phyloP scores from a whole-genome alignment of 2,113 vertebrate genomes.

The Capricornis sumatraensis region DNA sequence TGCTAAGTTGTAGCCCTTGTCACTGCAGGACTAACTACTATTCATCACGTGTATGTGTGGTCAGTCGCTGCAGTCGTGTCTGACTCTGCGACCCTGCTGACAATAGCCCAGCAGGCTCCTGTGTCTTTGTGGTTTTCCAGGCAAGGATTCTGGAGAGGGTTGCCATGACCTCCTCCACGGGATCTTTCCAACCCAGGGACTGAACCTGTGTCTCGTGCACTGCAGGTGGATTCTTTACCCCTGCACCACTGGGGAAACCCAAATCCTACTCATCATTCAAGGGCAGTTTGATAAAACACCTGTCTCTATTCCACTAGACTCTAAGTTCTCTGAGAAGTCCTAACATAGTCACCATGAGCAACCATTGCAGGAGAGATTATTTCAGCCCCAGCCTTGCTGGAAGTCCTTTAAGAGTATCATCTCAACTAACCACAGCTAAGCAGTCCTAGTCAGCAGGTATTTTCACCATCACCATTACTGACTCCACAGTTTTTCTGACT shows the following conservation, averaged over 20 bases:
- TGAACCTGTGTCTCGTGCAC: background rate
- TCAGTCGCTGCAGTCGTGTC: rapidly evolving
- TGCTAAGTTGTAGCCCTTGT: background rate
- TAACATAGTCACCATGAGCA: background rate
- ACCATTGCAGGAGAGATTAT: background rate
- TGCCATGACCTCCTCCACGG: background rate
- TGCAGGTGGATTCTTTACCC: background rate
- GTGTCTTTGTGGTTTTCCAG: background rate
- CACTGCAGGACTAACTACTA: background rate
- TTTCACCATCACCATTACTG: background rate
- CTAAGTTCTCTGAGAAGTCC: background rate
- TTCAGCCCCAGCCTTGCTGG: background rate
- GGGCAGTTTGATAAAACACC: background rate
- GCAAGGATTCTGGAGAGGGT: background rate
- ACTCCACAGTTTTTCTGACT: background rate
- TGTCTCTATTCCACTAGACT: background rate
- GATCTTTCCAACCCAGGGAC: background rate
- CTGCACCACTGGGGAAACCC: background rate
- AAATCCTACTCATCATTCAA: background rate
- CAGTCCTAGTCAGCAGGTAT: rapidly evolving
- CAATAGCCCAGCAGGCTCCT: background rate
- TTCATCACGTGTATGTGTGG: background rate
- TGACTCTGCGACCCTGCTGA: background rate
- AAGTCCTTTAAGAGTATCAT: background rate
- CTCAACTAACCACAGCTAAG: background rate